Evolutionary conservation across 1,140 invertebrate genomes (phyloP).

Genomic region (Mesaphorura yosii): DNA sequence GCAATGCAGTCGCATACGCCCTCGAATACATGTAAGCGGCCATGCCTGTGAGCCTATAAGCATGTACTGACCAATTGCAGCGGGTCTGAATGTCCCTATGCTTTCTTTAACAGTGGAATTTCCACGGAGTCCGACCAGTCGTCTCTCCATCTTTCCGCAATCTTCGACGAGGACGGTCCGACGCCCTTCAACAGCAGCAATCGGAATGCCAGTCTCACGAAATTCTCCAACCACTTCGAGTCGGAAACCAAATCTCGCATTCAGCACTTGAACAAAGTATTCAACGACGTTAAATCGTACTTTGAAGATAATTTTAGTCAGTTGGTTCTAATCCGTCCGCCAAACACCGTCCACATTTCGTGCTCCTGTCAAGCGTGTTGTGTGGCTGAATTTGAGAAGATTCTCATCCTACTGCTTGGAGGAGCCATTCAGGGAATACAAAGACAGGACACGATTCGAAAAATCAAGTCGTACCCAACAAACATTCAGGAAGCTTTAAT

Average conservation of each 20-base stretch:
- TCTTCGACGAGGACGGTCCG: constrained; percentile 28
- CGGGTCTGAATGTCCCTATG: neutral
- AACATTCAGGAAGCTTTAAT: neutral
- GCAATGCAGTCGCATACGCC: constrained; percentile 24
- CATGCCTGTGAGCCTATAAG: neutral
- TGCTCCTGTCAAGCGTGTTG: constrained; percentile 22
- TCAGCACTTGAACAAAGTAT: constrained; percentile 20
- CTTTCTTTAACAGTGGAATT: constrained; percentile 16
- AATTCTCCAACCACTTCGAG: constrained; percentile 25
- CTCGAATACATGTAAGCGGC: constrained; percentile 29
- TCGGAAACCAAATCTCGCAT: constrained; percentile 27
- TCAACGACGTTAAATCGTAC: constrained; percentile 21
- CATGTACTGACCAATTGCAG: neutral
- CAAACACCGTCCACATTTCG: constrained; percentile 28
- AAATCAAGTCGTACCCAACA: constrained; percentile 20
- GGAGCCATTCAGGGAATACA: constrained; percentile 24
- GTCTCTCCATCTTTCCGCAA: constrained; percentile 27
- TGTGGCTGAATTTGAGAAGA: constrained; percentile 25
- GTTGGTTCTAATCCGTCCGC: constrained; percentile 22
- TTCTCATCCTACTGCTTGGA: constrained; percentile 25
- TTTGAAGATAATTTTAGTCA: constrained; percentile 29
- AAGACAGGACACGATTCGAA: constrained; percentile 25
- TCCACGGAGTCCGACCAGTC: constrained; percentile 25
- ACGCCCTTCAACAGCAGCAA: neutral
- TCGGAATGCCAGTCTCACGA: neutral